These are phyloP conservation scores for Palythoa grandiflora DNA, from an alignment of 92 coral and sea anemone species.

Conservation along the genomic window DNA sequence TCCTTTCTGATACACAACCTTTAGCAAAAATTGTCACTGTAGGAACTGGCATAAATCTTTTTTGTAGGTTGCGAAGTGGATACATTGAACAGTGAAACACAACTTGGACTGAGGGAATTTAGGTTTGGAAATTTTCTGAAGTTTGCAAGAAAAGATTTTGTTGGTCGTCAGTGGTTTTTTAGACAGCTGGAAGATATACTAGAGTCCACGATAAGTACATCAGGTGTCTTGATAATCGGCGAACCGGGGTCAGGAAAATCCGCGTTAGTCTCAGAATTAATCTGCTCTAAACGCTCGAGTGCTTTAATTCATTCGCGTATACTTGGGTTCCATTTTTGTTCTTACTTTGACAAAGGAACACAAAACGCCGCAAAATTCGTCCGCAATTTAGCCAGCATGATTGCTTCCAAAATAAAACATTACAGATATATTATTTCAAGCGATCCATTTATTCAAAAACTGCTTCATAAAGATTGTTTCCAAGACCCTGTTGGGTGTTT, in stretches of 20 bases:
- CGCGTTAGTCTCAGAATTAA: slow-evolving; percentile 76
- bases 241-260: slow-evolving; percentile 85
- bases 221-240: slow-evolving; percentile 68
- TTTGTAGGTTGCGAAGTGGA: slow-evolving; percentile 24
- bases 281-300: slow-evolving; percentile 87
- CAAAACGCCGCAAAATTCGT: slow-evolving; percentile 82
- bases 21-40: not conserved
- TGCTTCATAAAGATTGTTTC: slow-evolving; percentile 68
- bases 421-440: slow-evolving; percentile 55
- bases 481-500: slow-evolving; percentile 81
- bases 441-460: slow-evolving; percentile 57
- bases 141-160: slow-evolving; percentile 50
- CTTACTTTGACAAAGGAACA: slow-evolving; percentile 73
- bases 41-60: not conserved
- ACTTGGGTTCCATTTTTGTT: slow-evolving; percentile 89
- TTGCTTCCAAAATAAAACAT: slow-evolving; percentile 62
- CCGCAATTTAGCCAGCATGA: slow-evolving; percentile 84
- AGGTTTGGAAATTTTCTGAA: slow-evolving; percentile 56
- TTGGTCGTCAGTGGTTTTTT: slow-evolving; percentile 75
- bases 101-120: slow-evolving; percentile 53
- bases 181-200: slow-evolving; percentile 58
- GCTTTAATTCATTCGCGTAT: slow-evolving; percentile 73
- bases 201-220: not conserved
- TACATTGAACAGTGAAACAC: not conserved
- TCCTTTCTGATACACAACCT: too few species aligned